Evolutionary conservation across 1,140 invertebrate species (phyloP), one percentile per base, ranked within the genome.

Genomic region (Atta texana): DNA sequence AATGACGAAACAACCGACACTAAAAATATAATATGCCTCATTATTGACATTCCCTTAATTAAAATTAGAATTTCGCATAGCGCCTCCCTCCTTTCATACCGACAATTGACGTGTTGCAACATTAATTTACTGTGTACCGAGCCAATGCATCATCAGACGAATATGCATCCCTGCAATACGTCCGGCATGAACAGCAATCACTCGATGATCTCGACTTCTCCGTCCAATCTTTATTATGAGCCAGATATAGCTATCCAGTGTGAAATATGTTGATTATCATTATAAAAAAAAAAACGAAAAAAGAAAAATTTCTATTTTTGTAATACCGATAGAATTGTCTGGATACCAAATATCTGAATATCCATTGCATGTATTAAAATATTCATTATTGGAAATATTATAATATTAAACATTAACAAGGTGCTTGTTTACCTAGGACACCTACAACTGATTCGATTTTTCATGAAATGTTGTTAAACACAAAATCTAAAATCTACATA

Each of bases 1-100:
- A 44, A 44, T 44, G 39, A 44, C 39, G 39, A 44, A 44, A 44
- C 39, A 10, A 2, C 39, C 7, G 39, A 10, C 24, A 1, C 12
- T 14, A 55, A 81, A 81, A 80, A 69, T 24, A 71, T 10, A 24
- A n/a, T 4, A 14, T 8, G 16, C 5, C 24, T 44, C 16, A 16
- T 81, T 14, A 55, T 80, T 31, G 21, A 7, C 57, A 31, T 6
- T 12, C 16, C 21, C 51, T 72, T 71, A 71, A 72, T 81, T 81
- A 81, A 81, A 81, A 71, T 72, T 81, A 10, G 68, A 72, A 81
- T 81, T 81, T 72, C 34, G 39, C 51, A n/a, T 21, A 14, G 21
- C 51, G 16, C 34, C 28, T 24, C 61, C 1, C 61, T n/a, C 21
- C 51, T 71, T 72, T 72, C 21, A 49, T 72, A 16, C 16, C 16